Base-by-base conservation (phyloP, 1,140 invertebrate genomes). In the Propsilocerus akamusi region DNA sequence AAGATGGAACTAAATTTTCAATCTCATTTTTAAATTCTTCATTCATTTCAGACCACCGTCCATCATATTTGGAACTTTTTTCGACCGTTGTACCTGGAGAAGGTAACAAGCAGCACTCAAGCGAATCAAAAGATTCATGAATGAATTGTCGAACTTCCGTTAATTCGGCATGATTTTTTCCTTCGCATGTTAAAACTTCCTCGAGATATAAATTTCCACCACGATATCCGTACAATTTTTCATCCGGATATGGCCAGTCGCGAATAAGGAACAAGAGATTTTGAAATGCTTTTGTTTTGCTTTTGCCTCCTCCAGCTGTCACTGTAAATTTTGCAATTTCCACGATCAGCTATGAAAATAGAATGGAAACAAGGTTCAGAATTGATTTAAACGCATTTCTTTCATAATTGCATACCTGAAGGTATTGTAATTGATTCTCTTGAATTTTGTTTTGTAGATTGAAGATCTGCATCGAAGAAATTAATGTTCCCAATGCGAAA, bases 201-300 rank as follows among this genome's bases (percentile, higher is more conserved):
- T 41, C 10, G 34, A 41, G 34, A 41, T 41, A 41, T 14, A 22
- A 14, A 14, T 71, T 59, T 10, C 83, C 82, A 22, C 82, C 82
- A 26, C 70, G 65, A 26, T 64, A 60, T n/a, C 82, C 82, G 67
- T 80, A 86, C 6, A 68, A 57, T 23, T 75, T 72, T 59, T 86
- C 81, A 63, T 85, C 84, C 0, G 81, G 79, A 58, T 75, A 85
- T 56, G 76, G 76, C 82, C 82, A 86, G 61, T 85, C 82, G 53
- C 82, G 63, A 5, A 86, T 76, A 12, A 86, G 68, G 62, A 86
- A 86, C 28, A 76, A 66, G 14, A 86, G 62, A 53, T 72, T 73
- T 68, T 85, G 79, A 58, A 82, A 81, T 26, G 80, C 75, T 55
- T 76, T 73, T 58, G 70, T 60, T 57, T 70, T 69, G 51, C 72